Base-by-base conservation (phyloP, 2,888 invertebrate species). In the Fragum sueziense region DNA sequence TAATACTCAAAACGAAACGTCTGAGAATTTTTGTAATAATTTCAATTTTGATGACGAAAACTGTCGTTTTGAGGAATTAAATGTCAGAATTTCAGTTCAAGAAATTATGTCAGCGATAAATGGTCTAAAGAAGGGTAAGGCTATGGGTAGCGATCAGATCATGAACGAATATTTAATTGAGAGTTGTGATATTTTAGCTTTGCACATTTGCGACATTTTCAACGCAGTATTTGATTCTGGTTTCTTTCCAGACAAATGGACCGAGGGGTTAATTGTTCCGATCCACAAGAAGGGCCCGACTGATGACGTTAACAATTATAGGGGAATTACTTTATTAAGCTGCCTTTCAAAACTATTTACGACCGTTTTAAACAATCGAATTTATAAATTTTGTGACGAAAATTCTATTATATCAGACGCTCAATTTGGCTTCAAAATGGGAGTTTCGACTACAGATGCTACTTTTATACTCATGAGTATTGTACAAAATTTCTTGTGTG, bases 261-360 rank as follows among this genome's bases (percentile, higher is more conserved):
- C 65, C 17, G 78, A 68, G 17, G 77, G 70, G 34, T 70, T 78
- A 22, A 62, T 73, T 20, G 57, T 69, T 4, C 73, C 74, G 14
- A 25, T 78, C 27, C 54, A 52, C 29, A 78, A 79, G 51, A 72
- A 76, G 31, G 67, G 62, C 22, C 62, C 29, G 31, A 20, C 17
- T 27, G 41, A 47, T 47, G 33, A 65, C 41, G 72, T 68, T 14
- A 51, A 67, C 2, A 73, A 77, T 22, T 77, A 67, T 14, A 37
- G 72, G 20, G 73, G 73, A 17, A 71, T 76, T 22, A 73, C 73
- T 2, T 34, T 77, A 31, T 9, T 68, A 11, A 77, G 67, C 61
- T 77, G 77, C 37, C n/a, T 77, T 17, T 47, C 71, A 2, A 71
- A 77, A 59, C 29, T 77, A 25, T 77, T 77, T 59, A 77, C 77